phyloP scores from a whole-genome alignment of 2,797 vertebrate genomes.

The Macropus fuliginosus region DNA sequence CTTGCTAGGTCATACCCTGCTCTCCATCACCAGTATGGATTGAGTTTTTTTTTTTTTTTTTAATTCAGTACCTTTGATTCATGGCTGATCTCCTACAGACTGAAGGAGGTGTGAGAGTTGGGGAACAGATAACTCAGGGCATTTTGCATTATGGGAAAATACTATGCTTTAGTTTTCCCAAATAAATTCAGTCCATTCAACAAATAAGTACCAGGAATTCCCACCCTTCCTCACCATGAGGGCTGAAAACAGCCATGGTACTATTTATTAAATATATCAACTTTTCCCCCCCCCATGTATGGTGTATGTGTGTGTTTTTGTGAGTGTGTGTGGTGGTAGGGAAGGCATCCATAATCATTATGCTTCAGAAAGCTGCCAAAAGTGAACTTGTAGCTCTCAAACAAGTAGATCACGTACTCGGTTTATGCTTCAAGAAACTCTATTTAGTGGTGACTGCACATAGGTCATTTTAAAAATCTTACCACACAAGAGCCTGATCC shows the following conservation, averaged over 20 bases:
- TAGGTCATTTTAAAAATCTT: slow-evolving; percentile 72
- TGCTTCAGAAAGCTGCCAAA: slow-evolving; percentile 46
- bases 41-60: neutral
- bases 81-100: neutral
- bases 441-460: slow-evolving; percentile 74
- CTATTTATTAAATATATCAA: neutral
- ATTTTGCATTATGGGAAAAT: neutral
- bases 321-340: neutral
- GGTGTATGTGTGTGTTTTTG: neutral
- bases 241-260: neutral
- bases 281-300: no score
- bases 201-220: neutral
- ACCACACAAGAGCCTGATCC: slow-evolving; percentile 69
- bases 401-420: slow-evolving; percentile 65
- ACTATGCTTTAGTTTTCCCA: neutral
- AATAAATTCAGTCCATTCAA: neutral
- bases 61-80: neutral
- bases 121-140: neutral
- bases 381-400: slow-evolving; percentile 64
- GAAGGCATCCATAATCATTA: slow-evolving; percentile 25
- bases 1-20: neutral
- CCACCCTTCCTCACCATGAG: neutral
- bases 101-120: neutral
- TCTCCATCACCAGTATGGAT: neutral
- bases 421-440: slow-evolving; percentile 75